Conservation (phyloP, 2,113 vertebrate genomes). For the Bufo gargarizans region DNA sequence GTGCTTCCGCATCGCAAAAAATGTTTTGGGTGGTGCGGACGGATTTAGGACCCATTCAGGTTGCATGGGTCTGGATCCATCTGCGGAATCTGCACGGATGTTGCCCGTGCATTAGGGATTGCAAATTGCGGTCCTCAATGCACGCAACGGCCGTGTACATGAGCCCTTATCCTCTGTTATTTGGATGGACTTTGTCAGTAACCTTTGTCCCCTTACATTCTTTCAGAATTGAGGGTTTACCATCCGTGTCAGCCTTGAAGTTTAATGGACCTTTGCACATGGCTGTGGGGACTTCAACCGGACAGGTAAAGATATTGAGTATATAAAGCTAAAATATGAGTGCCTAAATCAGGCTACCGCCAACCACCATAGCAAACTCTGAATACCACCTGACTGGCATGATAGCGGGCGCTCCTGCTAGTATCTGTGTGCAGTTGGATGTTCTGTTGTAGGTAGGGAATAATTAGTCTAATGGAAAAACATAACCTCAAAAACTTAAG, state of each 20-base stretch:
- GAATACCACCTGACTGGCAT: background rate
- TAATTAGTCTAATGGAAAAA: no score
- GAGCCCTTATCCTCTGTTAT: background rate
- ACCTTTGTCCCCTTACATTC: background rate
- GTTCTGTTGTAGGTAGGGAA: no score
- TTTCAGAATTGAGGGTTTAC: constrained; percentile 86
- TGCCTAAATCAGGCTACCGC: background rate
- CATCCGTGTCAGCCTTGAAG: constrained; percentile 87
- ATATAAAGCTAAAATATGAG: background rate
- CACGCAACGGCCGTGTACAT: no score
- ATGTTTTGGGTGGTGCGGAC: no score
- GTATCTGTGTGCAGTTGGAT: background rate
- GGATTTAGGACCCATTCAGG: no score
- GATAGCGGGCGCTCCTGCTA: background rate
- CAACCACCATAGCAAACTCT: background rate
- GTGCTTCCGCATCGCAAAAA: no score
- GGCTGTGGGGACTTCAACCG: constrained; percentile 93
- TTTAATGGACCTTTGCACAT: constrained; percentile 87
- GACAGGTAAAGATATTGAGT: constrained; percentile 79
- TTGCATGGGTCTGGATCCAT: no score
- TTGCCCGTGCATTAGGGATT: no score
- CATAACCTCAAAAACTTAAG: no score
- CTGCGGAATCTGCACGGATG: no score
- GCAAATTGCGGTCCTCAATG: no score
- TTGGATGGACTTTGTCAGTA: background rate